phyloP scores from a whole-genome alignment of 1,140 invertebrate species.

The Lasioglossum baleicum region DNA sequence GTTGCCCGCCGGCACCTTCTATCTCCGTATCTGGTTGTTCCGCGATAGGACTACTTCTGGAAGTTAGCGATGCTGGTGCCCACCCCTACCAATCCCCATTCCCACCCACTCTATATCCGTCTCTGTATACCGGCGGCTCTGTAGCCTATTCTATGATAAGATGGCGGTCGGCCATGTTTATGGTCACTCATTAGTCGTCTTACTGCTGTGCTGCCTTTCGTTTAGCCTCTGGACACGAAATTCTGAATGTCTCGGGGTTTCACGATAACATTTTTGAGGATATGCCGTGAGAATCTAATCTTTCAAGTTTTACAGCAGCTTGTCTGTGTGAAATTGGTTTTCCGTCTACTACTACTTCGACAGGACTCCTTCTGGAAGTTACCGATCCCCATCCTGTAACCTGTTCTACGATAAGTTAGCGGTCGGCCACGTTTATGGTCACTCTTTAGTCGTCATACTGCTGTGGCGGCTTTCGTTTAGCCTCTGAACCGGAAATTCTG shows the following conservation, averaged over 20 bases:
- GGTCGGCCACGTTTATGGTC: too few species aligned
- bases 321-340: too few species aligned
- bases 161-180: background rate
- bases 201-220: background rate
- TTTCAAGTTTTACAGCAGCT: too few species aligned
- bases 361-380: too few species aligned
- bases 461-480: too few species aligned
- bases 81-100: background rate
- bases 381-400: too few species aligned
- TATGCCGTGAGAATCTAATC: too few species aligned
- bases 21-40: constrained; percentile 39
- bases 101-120: background rate
- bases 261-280: background rate
- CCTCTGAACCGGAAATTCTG: too few species aligned
- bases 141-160: background rate
- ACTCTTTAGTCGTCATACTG: too few species aligned
- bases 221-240: background rate
- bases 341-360: too few species aligned
- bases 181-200: background rate
- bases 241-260: background rate
- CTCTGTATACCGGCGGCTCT: too few species aligned
- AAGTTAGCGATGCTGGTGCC: constrained; percentile 18
- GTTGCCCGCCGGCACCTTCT: constrained; percentile 37
- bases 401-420: too few species aligned
- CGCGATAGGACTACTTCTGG: constrained; percentile 44